Evolutionary conservation across 2,888 invertebrate genomes (phyloP).

Genomic region (Nebria salina): DNA sequence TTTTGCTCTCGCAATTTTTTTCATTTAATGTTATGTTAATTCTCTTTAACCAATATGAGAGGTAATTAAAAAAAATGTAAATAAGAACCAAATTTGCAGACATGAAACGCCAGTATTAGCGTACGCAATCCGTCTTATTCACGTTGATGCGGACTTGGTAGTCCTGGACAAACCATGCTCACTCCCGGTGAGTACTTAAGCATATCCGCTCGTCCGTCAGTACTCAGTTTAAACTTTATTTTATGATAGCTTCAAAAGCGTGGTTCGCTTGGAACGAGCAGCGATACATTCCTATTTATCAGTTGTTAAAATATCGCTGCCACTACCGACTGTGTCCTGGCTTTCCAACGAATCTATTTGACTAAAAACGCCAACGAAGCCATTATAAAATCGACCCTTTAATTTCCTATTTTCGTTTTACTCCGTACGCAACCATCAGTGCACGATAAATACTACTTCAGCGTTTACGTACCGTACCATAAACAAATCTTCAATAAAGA

Average conservation of each 20-base stretch:
- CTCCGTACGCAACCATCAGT: not conserved
- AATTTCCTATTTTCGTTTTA: not conserved
- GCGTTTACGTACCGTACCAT: too few species aligned
- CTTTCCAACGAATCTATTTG: too few species aligned
- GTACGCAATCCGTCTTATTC: conserved; percentile 81
- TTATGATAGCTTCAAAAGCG: too few species aligned
- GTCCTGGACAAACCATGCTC: conserved; percentile 92
- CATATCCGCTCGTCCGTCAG: conserved; percentile 51
- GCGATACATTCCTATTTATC: too few species aligned
- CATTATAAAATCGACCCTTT: not conserved
- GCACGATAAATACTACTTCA: not conserved
- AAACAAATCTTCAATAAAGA: too few species aligned
- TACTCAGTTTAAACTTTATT: not conserved
- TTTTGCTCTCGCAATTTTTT: conserved; percentile 4
- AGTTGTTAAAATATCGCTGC: too few species aligned
- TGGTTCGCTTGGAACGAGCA: too few species aligned
- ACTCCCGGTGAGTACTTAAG: conserved; percentile 78
- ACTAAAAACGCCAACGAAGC: not conserved
- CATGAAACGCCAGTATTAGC: conserved; percentile 89
- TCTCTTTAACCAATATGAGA: not conserved
- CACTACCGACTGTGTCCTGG: too few species aligned
- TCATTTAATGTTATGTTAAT: conserved; percentile 2
- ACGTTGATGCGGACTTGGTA: conserved; percentile 84
- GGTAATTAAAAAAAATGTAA: not conserved
- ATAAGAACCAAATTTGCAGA: conserved; percentile 64